These are phyloP conservation scores for Papilio helenus DNA, from an alignment of 1,140 invertebrate species.

Conservation along the genomic window DNA sequence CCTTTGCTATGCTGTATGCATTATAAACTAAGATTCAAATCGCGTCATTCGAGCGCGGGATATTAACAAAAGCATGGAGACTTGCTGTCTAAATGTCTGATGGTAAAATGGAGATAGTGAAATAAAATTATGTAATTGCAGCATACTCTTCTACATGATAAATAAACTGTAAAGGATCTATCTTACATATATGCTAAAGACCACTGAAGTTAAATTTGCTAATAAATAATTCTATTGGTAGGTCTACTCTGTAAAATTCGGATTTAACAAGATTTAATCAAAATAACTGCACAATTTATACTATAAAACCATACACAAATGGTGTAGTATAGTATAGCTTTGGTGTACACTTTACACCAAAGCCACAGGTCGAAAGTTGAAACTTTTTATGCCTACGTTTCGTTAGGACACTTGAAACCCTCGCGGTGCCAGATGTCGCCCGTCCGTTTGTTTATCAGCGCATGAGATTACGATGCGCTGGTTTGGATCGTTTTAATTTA, in stretches of 20 bases:
- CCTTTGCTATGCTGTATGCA: background rate
- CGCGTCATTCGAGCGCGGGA: background rate
- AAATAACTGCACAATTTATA: background rate
- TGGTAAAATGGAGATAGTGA: background rate
- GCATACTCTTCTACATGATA: background rate
- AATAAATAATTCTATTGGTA: too few species aligned
- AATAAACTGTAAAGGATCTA: background rate
- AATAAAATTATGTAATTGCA: background rate
- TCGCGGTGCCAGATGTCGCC: conserved; percentile 56
- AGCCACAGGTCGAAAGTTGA: conserved; percentile 26
- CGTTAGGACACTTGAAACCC: conserved; percentile 52
- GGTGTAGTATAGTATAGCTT: background rate
- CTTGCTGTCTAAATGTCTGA: conserved; percentile 6
- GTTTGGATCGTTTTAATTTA: conserved; percentile 49
- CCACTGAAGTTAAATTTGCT: too few species aligned
- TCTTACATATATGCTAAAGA: background rate
- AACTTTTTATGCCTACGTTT: conserved; percentile 23
- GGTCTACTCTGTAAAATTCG: too few species aligned
- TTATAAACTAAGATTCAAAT: conserved; percentile 9
- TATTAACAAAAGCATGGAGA: conserved; percentile 1
- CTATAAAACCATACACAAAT: too few species aligned
- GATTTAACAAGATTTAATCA: background rate
- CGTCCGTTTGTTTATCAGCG: conserved; percentile 51
- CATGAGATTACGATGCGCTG: conserved; percentile 57
- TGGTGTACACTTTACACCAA: background rate